phyloP scores from a whole-genome alignment of 1,140 invertebrate genomes.

The Micrasema minimum region DNA sequence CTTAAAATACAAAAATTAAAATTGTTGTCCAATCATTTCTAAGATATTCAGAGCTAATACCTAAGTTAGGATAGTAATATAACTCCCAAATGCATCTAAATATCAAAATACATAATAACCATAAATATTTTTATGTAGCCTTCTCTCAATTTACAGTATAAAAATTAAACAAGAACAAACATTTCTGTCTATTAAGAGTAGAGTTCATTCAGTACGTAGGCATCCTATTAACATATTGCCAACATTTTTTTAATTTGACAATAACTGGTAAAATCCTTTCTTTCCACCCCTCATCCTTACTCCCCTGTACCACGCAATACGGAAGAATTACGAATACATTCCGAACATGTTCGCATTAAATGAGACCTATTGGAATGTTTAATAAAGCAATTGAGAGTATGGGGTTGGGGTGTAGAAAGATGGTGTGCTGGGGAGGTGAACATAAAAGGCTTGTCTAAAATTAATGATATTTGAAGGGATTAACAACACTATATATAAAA shows the following conservation, averaged over 20 bases:
- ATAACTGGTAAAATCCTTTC: slow-evolving; percentile 48
- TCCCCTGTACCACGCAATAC: background rate
- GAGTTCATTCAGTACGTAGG: background rate
- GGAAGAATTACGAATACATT: slow-evolving; percentile 52
- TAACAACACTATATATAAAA: background rate
- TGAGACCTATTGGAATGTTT: slow-evolving; percentile 54
- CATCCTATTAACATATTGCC: slow-evolving; percentile 38
- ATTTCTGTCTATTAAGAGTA: background rate
- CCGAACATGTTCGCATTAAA: slow-evolving; percentile 54
- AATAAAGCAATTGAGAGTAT: slow-evolving; percentile 53
- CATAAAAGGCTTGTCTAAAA: slow-evolving; percentile 25
- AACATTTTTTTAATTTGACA: slow-evolving; percentile 47
- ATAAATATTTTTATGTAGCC: no score
- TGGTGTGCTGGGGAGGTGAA: background rate
- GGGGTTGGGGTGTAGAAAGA: background rate
- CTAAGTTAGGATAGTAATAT: no score
- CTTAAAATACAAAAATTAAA: no score
- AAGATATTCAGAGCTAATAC: no score
- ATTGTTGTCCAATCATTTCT: no score
- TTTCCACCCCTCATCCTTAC: background rate
- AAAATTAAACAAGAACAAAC: no score
- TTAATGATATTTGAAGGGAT: slow-evolving; percentile 26
- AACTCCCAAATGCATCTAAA: no score
- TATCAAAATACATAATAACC: no score
- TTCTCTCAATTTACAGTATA: no score